These are phyloP conservation scores for Guaruba guarouba DNA, from an alignment of 2,113 vertebrate species.

Conservation along the genomic window DNA sequence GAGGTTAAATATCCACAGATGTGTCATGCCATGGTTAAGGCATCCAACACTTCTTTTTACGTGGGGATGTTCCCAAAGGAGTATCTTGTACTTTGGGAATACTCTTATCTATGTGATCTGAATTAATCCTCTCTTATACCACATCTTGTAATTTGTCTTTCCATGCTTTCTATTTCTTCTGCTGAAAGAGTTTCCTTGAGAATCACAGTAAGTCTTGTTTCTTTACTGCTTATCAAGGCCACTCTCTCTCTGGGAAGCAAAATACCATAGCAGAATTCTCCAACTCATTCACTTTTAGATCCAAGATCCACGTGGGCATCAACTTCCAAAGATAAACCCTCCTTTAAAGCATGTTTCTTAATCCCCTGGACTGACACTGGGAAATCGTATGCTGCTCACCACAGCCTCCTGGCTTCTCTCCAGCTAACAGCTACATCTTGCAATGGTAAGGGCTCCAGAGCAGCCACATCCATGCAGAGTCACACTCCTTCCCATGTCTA, in stretches of 20 bases:
- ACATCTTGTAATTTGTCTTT: neutral
- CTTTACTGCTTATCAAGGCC: neutral
- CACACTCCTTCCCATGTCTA: neutral
- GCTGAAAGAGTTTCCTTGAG: neutral
- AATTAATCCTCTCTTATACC: neutral
- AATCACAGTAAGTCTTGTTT: neutral
- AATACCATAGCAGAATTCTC: neutral
- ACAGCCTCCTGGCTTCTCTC: neutral
- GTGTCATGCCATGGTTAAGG: neutral
- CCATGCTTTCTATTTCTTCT: neutral
- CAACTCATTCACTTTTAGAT: neutral
- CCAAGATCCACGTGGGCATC: neutral
- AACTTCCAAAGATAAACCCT: neutral
- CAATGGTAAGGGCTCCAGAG: neutral
- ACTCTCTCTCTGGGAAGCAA: neutral
- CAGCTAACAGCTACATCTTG: neutral
- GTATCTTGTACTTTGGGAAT: neutral
- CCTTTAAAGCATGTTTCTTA: neutral
- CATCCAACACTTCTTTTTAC: neutral
- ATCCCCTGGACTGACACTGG: neutral
- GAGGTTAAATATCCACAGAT: neutral
- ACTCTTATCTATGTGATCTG: neutral
- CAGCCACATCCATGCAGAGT: neutral
- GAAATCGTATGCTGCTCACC: neutral
- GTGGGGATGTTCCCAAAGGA: neutral